Base-by-base conservation (phyloP, 2,888 invertebrate genomes). In the Andrena praecox region DNA sequence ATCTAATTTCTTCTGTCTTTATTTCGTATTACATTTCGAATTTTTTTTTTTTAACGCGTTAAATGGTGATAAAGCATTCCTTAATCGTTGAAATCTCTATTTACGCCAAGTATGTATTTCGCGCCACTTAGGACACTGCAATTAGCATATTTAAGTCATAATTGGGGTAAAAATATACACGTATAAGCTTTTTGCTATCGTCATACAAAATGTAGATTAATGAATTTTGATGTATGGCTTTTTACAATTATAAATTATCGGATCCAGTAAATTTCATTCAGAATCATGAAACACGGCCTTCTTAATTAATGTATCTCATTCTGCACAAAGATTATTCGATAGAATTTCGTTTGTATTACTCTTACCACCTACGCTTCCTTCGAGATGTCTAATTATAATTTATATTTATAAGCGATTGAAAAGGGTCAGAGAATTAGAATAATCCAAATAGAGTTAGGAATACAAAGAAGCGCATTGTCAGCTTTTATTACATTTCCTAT, bases 321-420 rank as follows among this genome's bases (percentile, higher is more conserved):
- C 59, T 75, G 80, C 80, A 82, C 82, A 82, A 82, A 70, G 31
- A 20, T 69, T 42, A 16, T 74, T 33, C 24, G 67, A 73, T 64
- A 52, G 12, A 35, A 64, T 64, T 31, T 8, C 27, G n/a, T 60
- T 50, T 60, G 2, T 50, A 77, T 12, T 60, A 31, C 52, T 60
- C 48, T 20, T 52, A 64, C 29, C 66, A 12, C 27, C 74, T 70
- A 64, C 31, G 52, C 33, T 56, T 16, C 5, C 56, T 27, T 63
- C 8, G 2, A 16, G 62, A 24, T 50, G 54, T 8, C 24, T 68
- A 60, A 10, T 35, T 69, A 16, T 68, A 54, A 56, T 56, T 33
- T 68, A 33, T 50, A 50, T 12, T 24, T 50, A 63, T n/a, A 35
- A 42, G 42, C 52, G 35, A 8, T 76, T 35, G 4, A 12, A 56